These are phyloP conservation scores for Lophotis ruficrista DNA, from an alignment of 2,113 vertebrate genomes.

Conservation along the genomic window DNA sequence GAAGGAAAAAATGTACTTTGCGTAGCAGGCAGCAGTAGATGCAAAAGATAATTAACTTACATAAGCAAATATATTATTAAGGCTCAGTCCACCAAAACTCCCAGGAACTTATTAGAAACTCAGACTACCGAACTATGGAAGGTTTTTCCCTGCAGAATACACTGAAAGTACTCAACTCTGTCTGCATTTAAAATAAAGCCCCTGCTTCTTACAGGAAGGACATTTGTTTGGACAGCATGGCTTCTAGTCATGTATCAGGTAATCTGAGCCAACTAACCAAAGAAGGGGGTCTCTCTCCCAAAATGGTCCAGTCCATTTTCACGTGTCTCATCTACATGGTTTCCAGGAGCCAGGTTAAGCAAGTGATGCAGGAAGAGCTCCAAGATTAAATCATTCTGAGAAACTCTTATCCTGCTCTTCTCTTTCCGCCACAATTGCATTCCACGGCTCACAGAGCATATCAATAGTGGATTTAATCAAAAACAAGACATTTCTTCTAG, in stretches of 20 bases:
- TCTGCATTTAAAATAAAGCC: background rate
- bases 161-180: background rate
- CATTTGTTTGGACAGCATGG: background rate
- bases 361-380: conserved; percentile 32
- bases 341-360: conserved; percentile 4
- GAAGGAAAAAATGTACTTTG: background rate
- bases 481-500: conserved; percentile 27
- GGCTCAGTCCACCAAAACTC: background rate
- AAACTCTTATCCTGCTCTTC: conserved; percentile 8
- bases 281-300: background rate
- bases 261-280: background rate
- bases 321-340: background rate
- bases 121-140: background rate
- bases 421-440: background rate
- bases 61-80: background rate
- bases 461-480: conserved; percentile 30
- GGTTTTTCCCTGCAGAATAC: background rate
- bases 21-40: background rate
- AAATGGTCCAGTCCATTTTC: background rate
- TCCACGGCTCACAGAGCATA: conserved; percentile 50
- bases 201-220: background rate
- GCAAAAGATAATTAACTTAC: background rate
- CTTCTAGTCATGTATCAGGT: background rate
- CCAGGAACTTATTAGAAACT: background rate
- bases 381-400: conserved; percentile 1